phyloP scores from a whole-genome alignment of 1,140 invertebrate genomes.

The Melitaea cinxia region DNA sequence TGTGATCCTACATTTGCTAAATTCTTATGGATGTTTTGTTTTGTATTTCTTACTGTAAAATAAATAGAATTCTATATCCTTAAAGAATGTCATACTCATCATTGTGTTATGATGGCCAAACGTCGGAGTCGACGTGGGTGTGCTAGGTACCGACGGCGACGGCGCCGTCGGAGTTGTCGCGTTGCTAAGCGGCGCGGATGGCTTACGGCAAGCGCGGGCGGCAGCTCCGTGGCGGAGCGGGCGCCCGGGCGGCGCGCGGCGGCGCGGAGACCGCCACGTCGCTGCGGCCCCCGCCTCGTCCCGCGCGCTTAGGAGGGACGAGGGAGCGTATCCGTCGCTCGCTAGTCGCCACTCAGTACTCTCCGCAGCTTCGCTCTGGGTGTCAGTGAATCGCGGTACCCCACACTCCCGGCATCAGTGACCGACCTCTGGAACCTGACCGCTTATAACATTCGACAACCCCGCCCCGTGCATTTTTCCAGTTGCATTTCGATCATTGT shows the following conservation, averaged over 20 bases:
- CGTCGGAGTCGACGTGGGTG: constrained; percentile 6
- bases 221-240: constrained; percentile 32
- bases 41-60: neutral
- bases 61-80: neutral
- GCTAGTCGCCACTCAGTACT: constrained; percentile 62
- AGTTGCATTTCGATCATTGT: constrained; percentile 71
- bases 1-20: too few species aligned
- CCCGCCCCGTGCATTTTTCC: constrained; percentile 77
- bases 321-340: constrained; percentile 37
- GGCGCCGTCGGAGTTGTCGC: constrained; percentile 41
- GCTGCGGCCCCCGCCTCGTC: constrained; percentile 36
- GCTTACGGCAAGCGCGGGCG: constrained; percentile 34
- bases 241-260: constrained; percentile 35
- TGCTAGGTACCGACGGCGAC: constrained; percentile 10
- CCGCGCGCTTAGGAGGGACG: constrained; percentile 32
- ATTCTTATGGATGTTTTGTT: too few species aligned
- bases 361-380: constrained; percentile 58
- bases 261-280: constrained; percentile 49
- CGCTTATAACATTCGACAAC: constrained; percentile 77
- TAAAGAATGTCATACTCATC: neutral
- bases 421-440: constrained; percentile 74
- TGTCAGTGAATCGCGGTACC: constrained; percentile 48
- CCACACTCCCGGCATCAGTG: constrained; percentile 50
- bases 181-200: constrained; percentile 53
- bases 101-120: neutral